These are phyloP conservation scores for Mallateleia sp. DNA, from an alignment of 2,888 invertebrate genomes.

Conservation along the genomic window DNA sequence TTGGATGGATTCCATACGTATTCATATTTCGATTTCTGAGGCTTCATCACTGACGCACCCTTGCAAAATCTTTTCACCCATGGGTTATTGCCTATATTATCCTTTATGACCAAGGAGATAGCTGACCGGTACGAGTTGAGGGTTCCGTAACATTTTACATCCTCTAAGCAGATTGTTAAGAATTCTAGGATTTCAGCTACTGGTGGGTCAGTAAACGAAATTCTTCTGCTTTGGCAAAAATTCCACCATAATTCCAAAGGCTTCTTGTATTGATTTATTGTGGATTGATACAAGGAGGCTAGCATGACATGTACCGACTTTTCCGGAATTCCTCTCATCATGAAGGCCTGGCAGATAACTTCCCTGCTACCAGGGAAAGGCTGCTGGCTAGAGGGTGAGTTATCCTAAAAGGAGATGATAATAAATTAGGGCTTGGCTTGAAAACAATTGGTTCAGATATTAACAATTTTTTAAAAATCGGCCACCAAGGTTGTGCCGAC, in stretches of 20 bases:
- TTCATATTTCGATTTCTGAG: slow-evolving; percentile 31
- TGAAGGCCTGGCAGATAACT: too few relatives aligned
- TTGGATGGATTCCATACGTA: slow-evolving; percentile 16
- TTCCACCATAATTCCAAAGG: slow-evolving; percentile 45
- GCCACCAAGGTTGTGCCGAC: too few relatives aligned
- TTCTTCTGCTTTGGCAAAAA: slow-evolving; percentile 21
- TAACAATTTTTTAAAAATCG: too few relatives aligned
- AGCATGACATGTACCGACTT: too few relatives aligned
- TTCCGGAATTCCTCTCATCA: too few relatives aligned
- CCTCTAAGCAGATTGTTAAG: slow-evolving; percentile 6
- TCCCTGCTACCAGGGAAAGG: too few relatives aligned
- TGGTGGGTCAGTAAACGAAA: not conserved
- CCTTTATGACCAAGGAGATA: slow-evolving; percentile 3
- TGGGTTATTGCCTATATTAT: not conserved
- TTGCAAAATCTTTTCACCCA: slow-evolving; percentile 28
- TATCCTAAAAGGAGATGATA: too few relatives aligned
- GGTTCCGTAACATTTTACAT: not conserved
- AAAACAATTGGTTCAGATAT: too few relatives aligned
- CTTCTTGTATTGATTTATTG: too few relatives aligned
- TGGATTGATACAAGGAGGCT: too few relatives aligned
- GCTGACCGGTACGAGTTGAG: slow-evolving; percentile 23
- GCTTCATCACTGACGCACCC: slow-evolving; percentile 17
- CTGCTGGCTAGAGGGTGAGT: too few relatives aligned
- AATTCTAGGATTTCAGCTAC: slow-evolving; percentile 9
- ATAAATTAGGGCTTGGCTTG: too few relatives aligned